These are phyloP conservation scores for Pocota personata DNA, from an alignment of 2,888 invertebrate genomes.

Conservation along the genomic window DNA sequence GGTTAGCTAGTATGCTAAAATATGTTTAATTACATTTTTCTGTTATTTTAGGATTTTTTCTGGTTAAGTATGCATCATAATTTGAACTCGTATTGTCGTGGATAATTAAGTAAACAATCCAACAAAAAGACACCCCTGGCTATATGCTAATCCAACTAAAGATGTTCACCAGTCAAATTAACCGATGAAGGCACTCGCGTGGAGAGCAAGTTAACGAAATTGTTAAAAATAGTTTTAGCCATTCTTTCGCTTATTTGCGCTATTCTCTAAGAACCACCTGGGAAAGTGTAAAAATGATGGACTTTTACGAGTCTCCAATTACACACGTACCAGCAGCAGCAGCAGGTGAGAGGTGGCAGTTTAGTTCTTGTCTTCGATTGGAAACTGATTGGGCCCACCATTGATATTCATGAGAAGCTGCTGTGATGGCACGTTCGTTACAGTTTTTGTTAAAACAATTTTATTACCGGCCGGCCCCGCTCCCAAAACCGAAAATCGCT, in stretches of 20 bases:
- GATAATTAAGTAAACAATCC: constrained; percentile 1
- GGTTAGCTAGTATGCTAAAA: neutral
- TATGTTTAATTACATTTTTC: neutral
- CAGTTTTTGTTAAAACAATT: constrained; percentile 17
- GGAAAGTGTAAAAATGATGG: constrained; percentile 10
- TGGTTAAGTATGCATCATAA: neutral
- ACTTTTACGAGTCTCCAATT: neutral
- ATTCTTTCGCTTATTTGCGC: neutral
- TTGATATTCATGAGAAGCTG: constrained; percentile 27
- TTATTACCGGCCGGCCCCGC: neutral
- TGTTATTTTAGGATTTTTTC: neutral
- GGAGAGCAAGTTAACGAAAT: neutral
- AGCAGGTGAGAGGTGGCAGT: neutral
- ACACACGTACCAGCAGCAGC: neutral
- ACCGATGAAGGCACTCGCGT: neutral
- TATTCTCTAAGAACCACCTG: neutral
- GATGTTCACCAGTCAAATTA: neutral
- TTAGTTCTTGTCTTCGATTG: neutral
- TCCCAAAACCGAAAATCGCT: constrained; percentile 10
- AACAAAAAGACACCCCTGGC: neutral
- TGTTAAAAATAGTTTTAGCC: no score
- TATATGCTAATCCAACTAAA: neutral
- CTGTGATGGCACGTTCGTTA: constrained; percentile 7
- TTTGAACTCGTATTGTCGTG: neutral
- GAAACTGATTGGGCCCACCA: neutral